Percentiles rank a stretch among this genome's conserved stretches.
phyloP scores from a whole-genome alignment of 2,797 vertebrate genomes.

The Poecilia velifera region DNA sequence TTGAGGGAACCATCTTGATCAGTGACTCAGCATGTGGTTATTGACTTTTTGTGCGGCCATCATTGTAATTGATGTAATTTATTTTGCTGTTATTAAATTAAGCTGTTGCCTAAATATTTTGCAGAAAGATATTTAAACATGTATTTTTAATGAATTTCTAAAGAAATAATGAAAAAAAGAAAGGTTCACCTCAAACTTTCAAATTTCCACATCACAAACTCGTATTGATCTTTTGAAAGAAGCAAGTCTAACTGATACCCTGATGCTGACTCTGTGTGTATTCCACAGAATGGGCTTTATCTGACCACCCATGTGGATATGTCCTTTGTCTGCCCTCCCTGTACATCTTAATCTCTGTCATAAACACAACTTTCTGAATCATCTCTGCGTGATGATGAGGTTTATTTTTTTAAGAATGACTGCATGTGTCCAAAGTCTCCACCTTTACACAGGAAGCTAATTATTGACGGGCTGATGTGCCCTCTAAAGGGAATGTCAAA shows the following conservation, averaged over 20 bases:
- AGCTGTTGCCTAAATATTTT: conserved; percentile 3
- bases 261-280: conserved; percentile 24
- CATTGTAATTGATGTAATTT: conserved; percentile 9
- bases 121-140: not conserved
- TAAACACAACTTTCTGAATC: conserved; percentile 7
- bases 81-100: not conserved
- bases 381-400: conserved; percentile 10
- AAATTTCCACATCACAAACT: conserved; percentile 24
- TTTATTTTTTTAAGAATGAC: conserved; percentile 29
- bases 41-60: not conserved
- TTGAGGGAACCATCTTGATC: conserved; percentile 5
- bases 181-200: conserved; percentile 4
- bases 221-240: conserved; percentile 40
- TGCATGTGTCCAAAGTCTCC: conserved; percentile 37
- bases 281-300: conserved; percentile 29
- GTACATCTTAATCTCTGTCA: conserved; percentile 11
- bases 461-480: conserved; percentile 66
- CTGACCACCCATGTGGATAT: conserved; percentile 31
- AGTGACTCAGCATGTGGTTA: not conserved
- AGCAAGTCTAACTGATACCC: conserved; percentile 23
- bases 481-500: conserved; percentile 62
- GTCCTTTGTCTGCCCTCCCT: conserved; percentile 20
- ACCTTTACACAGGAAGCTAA: conserved; percentile 59
- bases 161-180: not conserved
- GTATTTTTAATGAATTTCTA: not conserved